Evolutionary conservation across 2,888 invertebrate genomes (phyloP), one percentile per base, ranked within the genome.

Genomic region (Xanthostigma xanthostigma): DNA sequence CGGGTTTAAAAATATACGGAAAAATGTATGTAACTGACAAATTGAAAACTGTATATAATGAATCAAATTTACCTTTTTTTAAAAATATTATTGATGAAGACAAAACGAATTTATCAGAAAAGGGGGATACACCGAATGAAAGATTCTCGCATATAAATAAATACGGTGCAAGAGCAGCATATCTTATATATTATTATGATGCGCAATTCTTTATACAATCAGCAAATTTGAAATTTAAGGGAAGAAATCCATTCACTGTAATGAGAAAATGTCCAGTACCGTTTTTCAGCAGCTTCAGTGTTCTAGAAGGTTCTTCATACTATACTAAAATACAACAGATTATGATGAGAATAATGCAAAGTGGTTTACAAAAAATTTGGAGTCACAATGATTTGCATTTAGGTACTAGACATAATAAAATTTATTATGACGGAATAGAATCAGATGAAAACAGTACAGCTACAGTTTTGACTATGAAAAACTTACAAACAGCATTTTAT

Each of bases 281-380:
- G 0, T 74, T 74, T 57, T 68, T 69, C 13, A 69, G 73, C 1
- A 75, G 75, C 0, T 76, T 74, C 50, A 72, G 73, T 1, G 61
- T 75, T 9, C 68, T 70, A n/a, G 73, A 74, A 53, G 78, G 78
- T 2, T 76, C 76, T 35, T 76, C 76, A 0, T 76, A 74, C 57
- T 59, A 74, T 44, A 66, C 64, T 9, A 67, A 65, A 46, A 44
- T 78, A 5, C 66, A 75, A 51, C 62, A 61, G 11, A 62, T 76
- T 1, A 58, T 76, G 2, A 61, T 66, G 13, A 65, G 66, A 48
- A 58, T 74, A 1, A 67, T 69, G 46, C 72, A 77, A 61, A 70
- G 63, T 27, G 78, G 78, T 0, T 70, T 76, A 38, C 57, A 71
- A 8, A 60, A 66, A 2, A 64, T 68, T 50, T 72, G 70, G 71